phyloP scores from a whole-genome alignment of 2,797 vertebrate genomes.

The Pagetopsis macropterus region DNA sequence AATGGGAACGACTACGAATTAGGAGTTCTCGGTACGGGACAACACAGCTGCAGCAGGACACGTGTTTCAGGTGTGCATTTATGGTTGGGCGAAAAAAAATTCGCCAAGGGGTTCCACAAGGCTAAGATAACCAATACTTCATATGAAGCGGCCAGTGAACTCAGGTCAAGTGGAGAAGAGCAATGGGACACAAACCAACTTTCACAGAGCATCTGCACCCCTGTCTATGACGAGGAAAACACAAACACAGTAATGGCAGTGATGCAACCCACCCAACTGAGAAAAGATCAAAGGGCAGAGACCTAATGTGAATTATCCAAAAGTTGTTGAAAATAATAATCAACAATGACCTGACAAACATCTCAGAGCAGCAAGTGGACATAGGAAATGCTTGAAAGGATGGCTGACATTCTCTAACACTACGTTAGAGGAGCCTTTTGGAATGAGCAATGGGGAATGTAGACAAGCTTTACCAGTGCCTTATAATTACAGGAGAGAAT shows the following conservation, averaged over 20 bases:
- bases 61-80: neutral
- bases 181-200: slow-evolving; percentile 37
- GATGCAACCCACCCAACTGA: neutral
- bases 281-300: slow-evolving; percentile 10
- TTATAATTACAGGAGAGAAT: slow-evolving; percentile 17
- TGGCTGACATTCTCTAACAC: neutral
- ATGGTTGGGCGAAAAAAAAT: neutral
- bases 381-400: slow-evolving; percentile 1
- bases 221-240: slow-evolving; percentile 8
- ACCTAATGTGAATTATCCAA: slow-evolving; percentile 12
- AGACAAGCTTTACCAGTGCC: neutral
- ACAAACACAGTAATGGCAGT: slow-evolving; percentile 25
- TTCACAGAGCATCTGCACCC: slow-evolving; percentile 30
- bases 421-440: slow-evolving; percentile 7
- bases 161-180: slow-evolving; percentile 42
- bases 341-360: slow-evolving; percentile 6
- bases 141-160: slow-evolving; percentile 6
- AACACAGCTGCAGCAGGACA: neutral
- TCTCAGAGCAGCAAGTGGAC: neutral
- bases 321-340: slow-evolving; percentile 19
- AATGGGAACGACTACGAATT: no score
- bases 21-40: neutral
- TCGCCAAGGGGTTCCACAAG: no score
- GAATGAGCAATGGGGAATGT: neutral
- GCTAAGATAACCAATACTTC: slow-evolving; percentile 25